Evolutionary conservation across 2,888 invertebrate genomes (phyloP), one percentile per base, ranked within the genome.

Genomic region (Sesia apiformis): DNA sequence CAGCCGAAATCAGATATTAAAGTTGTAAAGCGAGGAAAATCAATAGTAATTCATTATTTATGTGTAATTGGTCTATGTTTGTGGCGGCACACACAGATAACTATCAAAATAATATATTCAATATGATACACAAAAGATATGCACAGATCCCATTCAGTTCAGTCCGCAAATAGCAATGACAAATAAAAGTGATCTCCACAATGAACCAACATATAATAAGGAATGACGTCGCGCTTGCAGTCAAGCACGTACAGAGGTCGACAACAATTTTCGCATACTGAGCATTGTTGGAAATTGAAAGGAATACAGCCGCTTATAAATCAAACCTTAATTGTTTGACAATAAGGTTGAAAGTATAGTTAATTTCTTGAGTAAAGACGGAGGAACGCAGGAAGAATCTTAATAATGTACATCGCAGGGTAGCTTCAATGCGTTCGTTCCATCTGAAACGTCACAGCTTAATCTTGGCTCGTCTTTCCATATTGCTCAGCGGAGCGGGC

Each of bases 241-340:
- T 74, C 38, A 73, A 70, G 68, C 78, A 76, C 78, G 77, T 76
- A 74, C 74, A 76, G 72, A 77, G 78, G 76, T 76, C 74, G 77
- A 74, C 77, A 77, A 78, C 80, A 78, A 78, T 79, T 78, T 80
- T 79, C 77, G 78, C 81, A 80, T 80, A 76, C 79, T 69, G 73
- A 80, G 69, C 80, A 77, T 78, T 78, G 79, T 74, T 72, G 70
- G 71, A 76, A 78, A 81, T 78, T 81, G 78, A 77, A 78, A 77
- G 74, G 74, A 78, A 74, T 70, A 63, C 70, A 72, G 68, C 69
- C 69, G 73, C 67, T 69, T 67, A 71, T 64, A 69, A 59, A 64
- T 49, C 63, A 53, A 58, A 59, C 63, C 65, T 63, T 72, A 59
- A 56, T 4, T 4, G 4, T 4, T 7, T 52, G 52, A 40, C 52